Evolutionary conservation across 2,113 vertebrate species (phyloP).

Genomic region (Dolichotis patagonum): DNA sequence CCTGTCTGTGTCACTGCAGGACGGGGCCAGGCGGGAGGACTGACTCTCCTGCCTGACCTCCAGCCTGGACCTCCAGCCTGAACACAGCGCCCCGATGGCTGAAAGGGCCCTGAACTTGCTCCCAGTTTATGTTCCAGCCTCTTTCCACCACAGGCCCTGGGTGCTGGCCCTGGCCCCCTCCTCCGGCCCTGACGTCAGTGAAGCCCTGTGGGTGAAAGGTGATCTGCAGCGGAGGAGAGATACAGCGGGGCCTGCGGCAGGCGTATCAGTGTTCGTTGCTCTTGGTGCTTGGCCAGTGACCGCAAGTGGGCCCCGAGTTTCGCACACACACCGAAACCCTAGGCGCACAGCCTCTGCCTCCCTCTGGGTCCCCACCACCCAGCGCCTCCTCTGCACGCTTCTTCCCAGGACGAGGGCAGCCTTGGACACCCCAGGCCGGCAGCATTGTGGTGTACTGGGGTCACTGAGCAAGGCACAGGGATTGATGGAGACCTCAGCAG

Average conservation of each 20-base stretch:
- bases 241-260: neutral
- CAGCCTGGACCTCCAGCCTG: neutral
- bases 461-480: accelerated
- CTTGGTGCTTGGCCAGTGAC: neutral
- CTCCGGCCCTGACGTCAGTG: constrained; percentile 13
- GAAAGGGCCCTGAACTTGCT: neutral
- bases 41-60: neutral
- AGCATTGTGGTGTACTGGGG: neutral
- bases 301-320: constrained; percentile 35
- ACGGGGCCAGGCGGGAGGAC: neutral
- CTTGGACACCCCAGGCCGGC: neutral
- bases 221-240: constrained; percentile 24
- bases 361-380: neutral
- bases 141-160: neutral
- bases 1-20: too few relatives aligned
- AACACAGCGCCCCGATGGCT: neutral
- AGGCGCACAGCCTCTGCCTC: neutral
- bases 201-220: constrained; percentile 65
- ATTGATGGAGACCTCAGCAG: too few relatives aligned
- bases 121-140: neutral
- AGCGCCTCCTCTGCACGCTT: neutral
- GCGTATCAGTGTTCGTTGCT: constrained; percentile 14
- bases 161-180: neutral
- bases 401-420: neutral
- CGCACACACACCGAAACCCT: neutral